Conservation (phyloP, 2,888 invertebrate genomes). For the Chirona hameri region DNA sequence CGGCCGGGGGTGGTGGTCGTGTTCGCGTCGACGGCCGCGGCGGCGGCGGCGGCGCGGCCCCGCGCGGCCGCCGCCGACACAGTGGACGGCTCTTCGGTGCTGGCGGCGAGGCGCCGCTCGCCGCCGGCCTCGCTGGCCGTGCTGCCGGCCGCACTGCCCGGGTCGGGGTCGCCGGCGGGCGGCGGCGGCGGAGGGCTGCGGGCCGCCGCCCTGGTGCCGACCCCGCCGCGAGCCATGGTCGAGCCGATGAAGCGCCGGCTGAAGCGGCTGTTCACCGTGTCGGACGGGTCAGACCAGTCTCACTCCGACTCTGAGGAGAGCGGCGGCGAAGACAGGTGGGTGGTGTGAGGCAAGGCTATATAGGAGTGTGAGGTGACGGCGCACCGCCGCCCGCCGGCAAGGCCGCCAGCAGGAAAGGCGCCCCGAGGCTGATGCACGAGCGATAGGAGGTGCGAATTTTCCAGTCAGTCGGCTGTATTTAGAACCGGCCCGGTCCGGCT, state of each 20-base stretch:
- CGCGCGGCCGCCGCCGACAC: background rate
- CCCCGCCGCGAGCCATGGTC: background rate
- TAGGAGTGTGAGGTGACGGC: background rate
- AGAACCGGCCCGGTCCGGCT: too few relatives aligned
- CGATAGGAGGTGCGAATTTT: too few relatives aligned
- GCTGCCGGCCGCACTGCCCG: background rate
- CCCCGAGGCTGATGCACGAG: too few relatives aligned
- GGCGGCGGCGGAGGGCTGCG: background rate
- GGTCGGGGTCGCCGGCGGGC: background rate
- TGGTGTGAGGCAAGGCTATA: background rate
- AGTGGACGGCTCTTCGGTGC: too few relatives aligned
- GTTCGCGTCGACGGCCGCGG: background rate
- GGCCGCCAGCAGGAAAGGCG: too few relatives aligned
- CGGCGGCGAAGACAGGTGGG: background rate
- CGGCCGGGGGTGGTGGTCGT: background rate
- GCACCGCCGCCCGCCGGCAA: too few relatives aligned
- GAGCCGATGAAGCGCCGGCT: slow-evolving; percentile 6
- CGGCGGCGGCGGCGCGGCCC: background rate
- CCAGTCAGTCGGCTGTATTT: too few relatives aligned
- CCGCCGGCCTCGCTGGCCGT: background rate
- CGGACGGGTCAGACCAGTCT: background rate
- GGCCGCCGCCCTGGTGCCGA: background rate
- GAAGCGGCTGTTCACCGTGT: slow-evolving; percentile 1
- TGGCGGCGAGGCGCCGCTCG: too few relatives aligned
- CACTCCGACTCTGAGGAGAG: background rate